Evolutionary conservation across 2,113 vertebrate species (phyloP), one percentile per base, ranked within the genome.

Genomic region (Hyperopisus bebe): DNA sequence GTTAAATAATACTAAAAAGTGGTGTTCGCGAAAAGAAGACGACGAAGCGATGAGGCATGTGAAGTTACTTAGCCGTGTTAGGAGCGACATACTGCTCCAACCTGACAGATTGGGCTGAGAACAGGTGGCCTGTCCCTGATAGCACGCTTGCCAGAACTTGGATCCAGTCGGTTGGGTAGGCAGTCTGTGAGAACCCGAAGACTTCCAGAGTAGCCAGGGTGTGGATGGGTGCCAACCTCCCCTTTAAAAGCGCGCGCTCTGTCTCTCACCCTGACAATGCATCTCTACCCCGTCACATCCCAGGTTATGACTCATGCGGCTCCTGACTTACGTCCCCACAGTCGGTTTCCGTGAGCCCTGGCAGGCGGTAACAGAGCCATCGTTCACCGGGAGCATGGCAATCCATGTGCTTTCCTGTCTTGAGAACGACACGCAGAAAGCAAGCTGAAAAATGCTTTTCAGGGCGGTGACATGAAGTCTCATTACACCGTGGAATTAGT

Each of bases 111-210:
- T 88, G 87, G 55, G 19, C 87, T 39, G 53, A 66, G 87, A 53
- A 88, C 87, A 88, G 87, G 87, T 88, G 87, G 87, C 87, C 53
- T 58, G 55, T n/a, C 39, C 87, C 53, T 88, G 87, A 88, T 66
- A 88, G 51, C 42, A 53, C 21, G 53, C 55, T 88, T 88, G 87
- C 87, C 87, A 88, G 55, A 53, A 24, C 24, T 66, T 35, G 31
- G 87, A 88, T 88, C 39, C 55, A 88, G 87, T 88, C 55, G 51
- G 87, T 50, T 88, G 87, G 87, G 87, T 88, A 53, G 42, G 87
- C 48, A 66, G 55, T 88, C 87, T 66, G 17, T 46, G 55, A 66
- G 87, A 88, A 50, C 55, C 51, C 42, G 35, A 88, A 50, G 55
- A 84, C 15, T 88, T 53, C 55, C 55, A 62, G 87, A 35, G 35